Conservation (phyloP, 2,797 vertebrate genomes). For the Cynopterus sphinx region DNA sequence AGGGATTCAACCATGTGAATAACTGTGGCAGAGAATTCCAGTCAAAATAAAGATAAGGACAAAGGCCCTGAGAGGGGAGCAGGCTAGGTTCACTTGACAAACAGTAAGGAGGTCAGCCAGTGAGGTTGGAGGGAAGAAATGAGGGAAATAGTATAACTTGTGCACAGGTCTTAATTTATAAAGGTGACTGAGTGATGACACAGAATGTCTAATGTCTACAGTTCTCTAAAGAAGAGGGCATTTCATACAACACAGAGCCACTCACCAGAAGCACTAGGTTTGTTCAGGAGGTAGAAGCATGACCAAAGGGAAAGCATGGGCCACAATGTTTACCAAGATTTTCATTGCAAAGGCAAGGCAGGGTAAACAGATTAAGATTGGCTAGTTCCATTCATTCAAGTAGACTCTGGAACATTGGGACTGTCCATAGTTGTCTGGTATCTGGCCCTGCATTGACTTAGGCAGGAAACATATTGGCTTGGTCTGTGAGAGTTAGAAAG, state of each 20-base stretch:
- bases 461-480: neutral
- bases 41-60: neutral
- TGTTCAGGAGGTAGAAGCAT: neutral
- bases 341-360: neutral
- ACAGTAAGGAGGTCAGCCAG: neutral
- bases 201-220: neutral
- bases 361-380: accelerated
- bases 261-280: neutral
- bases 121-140: neutral
- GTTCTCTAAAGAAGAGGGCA: neutral
- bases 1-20: accelerated
- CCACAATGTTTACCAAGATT: neutral
- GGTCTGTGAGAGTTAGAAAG: neutral
- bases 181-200: neutral
- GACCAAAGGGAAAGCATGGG: accelerated
- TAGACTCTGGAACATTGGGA: neutral
- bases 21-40: neutral
- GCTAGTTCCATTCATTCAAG: neutral
- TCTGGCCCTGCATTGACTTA: neutral
- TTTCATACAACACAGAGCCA: neutral
- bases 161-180: neutral
- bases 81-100: neutral
- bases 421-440: neutral
- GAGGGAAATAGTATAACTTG: neutral
- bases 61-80: neutral